phyloP scores from a whole-genome alignment of 2,797 vertebrate species.

The Petrocephalus sullivani region DNA sequence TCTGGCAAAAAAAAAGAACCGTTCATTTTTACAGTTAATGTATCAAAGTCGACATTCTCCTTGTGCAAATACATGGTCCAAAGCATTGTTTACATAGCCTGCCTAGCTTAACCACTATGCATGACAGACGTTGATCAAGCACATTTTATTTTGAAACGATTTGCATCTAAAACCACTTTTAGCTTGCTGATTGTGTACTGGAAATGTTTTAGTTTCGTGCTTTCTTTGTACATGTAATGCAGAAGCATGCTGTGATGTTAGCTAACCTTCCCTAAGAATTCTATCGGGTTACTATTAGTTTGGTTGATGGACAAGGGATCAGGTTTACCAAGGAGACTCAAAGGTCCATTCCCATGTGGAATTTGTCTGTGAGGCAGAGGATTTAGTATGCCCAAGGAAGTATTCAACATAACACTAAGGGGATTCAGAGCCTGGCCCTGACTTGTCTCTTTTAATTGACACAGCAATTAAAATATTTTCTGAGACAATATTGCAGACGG shows the following conservation, averaged over 20 bases:
- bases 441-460: conserved; percentile 59
- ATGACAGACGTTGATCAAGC: not conserved
- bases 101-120: not conserved
- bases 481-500: conserved; percentile 38
- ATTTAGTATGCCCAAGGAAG: not conserved
- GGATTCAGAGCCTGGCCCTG: conserved; percentile 50
- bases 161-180: not conserved
- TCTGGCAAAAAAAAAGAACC: not conserved
- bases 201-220: not conserved
- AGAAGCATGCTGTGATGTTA: not conserved
- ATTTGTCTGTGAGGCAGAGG: not conserved
- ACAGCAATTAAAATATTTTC: conserved; percentile 59
- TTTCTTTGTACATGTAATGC: not conserved
- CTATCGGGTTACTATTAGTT: conserved; percentile 11
- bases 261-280: conserved; percentile 1
- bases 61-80: not conserved
- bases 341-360: not conserved
- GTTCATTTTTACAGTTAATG: conserved; percentile 8
- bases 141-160: conserved; percentile 4
- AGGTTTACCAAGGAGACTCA: not conserved
- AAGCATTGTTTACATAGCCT: not conserved
- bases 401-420: conserved; percentile 28
- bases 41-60: conserved; percentile 1
- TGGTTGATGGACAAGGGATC: conserved; percentile 15
- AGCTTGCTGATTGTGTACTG: not conserved